These are phyloP conservation scores for Nothoprocta perdicaria DNA, from an alignment of 2,113 vertebrate genomes.

Conservation along the genomic window DNA sequence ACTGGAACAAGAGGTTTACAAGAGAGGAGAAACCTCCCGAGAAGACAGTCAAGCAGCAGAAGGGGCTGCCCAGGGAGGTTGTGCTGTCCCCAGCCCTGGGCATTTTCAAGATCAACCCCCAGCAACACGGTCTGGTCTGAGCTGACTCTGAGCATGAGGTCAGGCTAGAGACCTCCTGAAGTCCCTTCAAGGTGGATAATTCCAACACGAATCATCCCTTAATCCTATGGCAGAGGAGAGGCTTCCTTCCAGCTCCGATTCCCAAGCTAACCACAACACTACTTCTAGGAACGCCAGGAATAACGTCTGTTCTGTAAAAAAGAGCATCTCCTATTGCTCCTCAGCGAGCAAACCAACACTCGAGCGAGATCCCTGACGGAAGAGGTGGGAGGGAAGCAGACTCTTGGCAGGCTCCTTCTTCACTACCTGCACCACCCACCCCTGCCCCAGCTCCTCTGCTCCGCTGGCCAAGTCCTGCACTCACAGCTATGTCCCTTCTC, in stretches of 20 bases:
- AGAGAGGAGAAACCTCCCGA: neutral
- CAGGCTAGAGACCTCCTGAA: neutral
- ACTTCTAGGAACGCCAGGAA: neutral
- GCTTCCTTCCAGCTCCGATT: neutral
- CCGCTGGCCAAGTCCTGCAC: neutral
- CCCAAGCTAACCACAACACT: neutral
- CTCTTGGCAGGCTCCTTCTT: neutral
- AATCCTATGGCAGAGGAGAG: accelerated
- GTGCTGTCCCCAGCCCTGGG: neutral
- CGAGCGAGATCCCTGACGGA: neutral
- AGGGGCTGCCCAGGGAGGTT: neutral
- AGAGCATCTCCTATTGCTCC: neutral
- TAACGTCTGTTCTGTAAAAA: neutral
- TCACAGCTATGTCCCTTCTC: neutral
- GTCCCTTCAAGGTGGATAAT: neutral
- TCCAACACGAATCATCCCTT: neutral
- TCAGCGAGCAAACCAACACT: neutral
- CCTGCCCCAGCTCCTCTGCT: neutral
- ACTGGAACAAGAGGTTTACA: neutral
- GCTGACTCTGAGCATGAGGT: neutral
- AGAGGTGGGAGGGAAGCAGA: neutral
- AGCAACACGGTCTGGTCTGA: neutral
- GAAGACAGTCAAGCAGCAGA: neutral
- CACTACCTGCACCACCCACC: neutral
- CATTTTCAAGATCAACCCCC: neutral